A percentile compares a stretch with the other conserved stretches of the same genome.
phyloP scores from a whole-genome alignment of 2,797 vertebrate genomes.

The Acanthis flammea region DNA sequence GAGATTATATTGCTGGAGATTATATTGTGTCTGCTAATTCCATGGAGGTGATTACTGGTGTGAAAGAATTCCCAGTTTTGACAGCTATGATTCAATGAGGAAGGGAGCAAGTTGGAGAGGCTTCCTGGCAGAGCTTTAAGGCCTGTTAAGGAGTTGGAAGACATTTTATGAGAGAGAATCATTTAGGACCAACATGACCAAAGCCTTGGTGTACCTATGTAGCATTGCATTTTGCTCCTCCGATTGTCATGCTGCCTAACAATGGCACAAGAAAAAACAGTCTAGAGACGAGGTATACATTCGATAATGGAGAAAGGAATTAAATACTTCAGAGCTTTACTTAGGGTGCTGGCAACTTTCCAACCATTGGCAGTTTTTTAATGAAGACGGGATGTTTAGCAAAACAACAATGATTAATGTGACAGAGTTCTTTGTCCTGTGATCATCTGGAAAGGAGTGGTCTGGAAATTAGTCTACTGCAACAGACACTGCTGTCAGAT shows the following conservation, averaged over 20 bases:
- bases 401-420: neutral
- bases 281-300: neutral
- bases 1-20: constrained; percentile 17
- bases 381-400: constrained; percentile 23
- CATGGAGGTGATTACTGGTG: neutral
- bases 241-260: neutral
- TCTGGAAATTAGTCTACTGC: neutral
- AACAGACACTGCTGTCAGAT: neutral
- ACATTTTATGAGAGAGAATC: neutral
- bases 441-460: neutral
- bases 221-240: neutral
- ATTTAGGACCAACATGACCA: neutral
- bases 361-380: neutral
- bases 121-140: neutral
- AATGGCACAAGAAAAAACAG: neutral
- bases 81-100: neutral
- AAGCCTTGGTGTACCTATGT: neutral
- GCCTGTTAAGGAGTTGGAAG: neutral
- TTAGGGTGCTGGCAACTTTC: constrained; percentile 3
- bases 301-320: neutral
- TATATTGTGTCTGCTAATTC: neutral
- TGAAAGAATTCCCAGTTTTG: neutral
- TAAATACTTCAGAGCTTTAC: constrained; percentile 13
- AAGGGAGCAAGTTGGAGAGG: neutral
- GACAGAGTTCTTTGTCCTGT: constrained; percentile 14